Base-by-base conservation (phyloP, 1,140 invertebrate species). In the Saccostrea echinata region DNA sequence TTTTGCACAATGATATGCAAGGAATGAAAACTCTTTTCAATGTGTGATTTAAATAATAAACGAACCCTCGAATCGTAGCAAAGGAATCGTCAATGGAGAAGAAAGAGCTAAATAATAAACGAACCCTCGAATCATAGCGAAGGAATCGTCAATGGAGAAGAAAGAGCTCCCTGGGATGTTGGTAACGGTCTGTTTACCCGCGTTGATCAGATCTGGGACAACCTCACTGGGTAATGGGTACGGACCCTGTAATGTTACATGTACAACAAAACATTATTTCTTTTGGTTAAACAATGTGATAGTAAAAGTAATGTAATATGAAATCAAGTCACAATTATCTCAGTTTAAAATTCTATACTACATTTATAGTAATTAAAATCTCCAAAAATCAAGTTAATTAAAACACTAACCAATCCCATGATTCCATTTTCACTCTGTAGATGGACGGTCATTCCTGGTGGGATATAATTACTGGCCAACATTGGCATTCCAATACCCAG, bases 351-450 rank as follows among this genome's bases (percentile, higher is more conserved):
- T 43, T 8, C 43, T 43, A 6, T 0, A 68, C n/a, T n/a, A n/a
- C n/a, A n/a, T n/a, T n/a, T n/a, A n/a, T n/a, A n/a, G n/a, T n/a
- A n/a, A n/a, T n/a, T n/a, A n/a, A n/a, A n/a, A n/a, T n/a, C n/a
- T n/a, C n/a, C 9, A 43, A 8, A 6, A 43, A 43, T 4, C 43
- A 43, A 43, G 43, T 2, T 43, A 43, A 43, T 43, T 43, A 43
- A 9, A 43, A 43, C 6, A 61, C 68, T 92, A 91, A 96, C 96
- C 88, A 99, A 95, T 68, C 99, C 99, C 57, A 99, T 95, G 90
- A 99, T 97, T 64, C 99, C 99, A 95, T 99, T 99, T 95, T 99
- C 99, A 90, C 98, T 98, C 94, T 99, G 99, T 55, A 99, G 95
- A 89, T 95, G 92, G 27, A 96, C 95, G 21, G 89, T 94, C 83